phyloP scores from a whole-genome alignment of 2,113 vertebrate genomes.

The Plestiodon gilberti region DNA sequence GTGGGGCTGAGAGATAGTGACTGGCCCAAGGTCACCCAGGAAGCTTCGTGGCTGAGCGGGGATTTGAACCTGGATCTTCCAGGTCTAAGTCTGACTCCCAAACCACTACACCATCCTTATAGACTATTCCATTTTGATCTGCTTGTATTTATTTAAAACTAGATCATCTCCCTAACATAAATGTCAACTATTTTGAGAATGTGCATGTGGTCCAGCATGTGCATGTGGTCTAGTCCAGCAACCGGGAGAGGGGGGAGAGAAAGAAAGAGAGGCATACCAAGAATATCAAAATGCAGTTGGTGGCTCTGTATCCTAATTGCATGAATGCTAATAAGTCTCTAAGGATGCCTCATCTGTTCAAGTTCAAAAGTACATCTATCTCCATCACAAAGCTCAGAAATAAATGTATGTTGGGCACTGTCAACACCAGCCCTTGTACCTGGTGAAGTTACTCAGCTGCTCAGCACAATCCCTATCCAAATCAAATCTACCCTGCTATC shows the following conservation, averaged over 20 bases:
- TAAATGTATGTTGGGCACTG: constrained; percentile 15
- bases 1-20: no score
- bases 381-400: constrained; percentile 56
- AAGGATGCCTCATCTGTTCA: constrained; percentile 47
- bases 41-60: no score
- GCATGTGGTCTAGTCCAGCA: constrained; percentile 6
- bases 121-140: no score
- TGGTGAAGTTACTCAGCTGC: not conserved
- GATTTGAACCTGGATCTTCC: no score
- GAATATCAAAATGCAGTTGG: constrained; percentile 46
- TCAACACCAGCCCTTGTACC: not conserved
- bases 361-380: constrained; percentile 42
- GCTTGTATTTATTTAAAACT: not conserved
- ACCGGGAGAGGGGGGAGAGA: no score
- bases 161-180: constrained; percentile 6
- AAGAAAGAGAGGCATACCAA: constrained; percentile 45
- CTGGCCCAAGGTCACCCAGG: no score
- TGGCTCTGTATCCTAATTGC: constrained; percentile 26
- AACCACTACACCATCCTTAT: no score
- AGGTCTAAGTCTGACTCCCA: no score
- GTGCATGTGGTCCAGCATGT: not conserved
- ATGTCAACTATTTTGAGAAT: constrained; percentile 33
- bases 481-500: not conserved
- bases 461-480: not conserved
- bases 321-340: constrained; percentile 45